phyloP scores from a whole-genome alignment of 2,888 invertebrate species.

The Coelinius sp. region DNA sequence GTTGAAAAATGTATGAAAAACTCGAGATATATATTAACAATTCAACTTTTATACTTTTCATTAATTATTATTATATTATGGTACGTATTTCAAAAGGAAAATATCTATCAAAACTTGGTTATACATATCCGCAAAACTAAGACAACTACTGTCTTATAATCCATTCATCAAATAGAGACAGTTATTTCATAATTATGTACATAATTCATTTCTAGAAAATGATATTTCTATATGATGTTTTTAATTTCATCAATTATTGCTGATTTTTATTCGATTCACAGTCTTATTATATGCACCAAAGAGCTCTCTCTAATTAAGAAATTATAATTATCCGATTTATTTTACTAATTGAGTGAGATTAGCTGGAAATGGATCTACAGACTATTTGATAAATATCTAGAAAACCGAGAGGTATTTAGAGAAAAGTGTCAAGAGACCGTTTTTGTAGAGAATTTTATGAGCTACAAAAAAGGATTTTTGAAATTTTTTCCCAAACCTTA shows the following conservation, averaged over 20 bases:
- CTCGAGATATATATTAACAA: conserved; percentile 1
- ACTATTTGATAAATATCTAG: too few relatives aligned
- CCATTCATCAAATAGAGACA: not conserved
- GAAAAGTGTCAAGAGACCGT: too few relatives aligned
- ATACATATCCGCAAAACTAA: not conserved
- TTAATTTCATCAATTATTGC: not conserved
- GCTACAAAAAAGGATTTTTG: too few relatives aligned
- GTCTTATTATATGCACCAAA: conserved; percentile 47
- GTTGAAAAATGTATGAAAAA: not conserved
- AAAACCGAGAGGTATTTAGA: too few relatives aligned
- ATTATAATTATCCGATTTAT: not conserved
- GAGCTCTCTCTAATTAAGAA: conserved; percentile 34
- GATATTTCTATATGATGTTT: not conserved
- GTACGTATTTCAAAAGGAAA: not conserved
- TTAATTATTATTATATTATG: not conserved
- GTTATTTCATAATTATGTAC: not conserved
- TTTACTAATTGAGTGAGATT: not conserved
- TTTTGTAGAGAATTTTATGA: too few relatives aligned
- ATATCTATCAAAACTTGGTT: not conserved
- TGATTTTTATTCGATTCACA: not conserved
- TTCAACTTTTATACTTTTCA: conserved; percentile 16
- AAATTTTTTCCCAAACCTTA: too few relatives aligned
- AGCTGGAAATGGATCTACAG: too few relatives aligned
- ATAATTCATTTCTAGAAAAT: not conserved
- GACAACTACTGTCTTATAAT: not conserved